Percentiles rank a stretch among this genome's conserved stretches.
These are phyloP conservation scores for Lagopus muta DNA, from an alignment of 2,113 vertebrate species.

Conservation along the genomic window DNA sequence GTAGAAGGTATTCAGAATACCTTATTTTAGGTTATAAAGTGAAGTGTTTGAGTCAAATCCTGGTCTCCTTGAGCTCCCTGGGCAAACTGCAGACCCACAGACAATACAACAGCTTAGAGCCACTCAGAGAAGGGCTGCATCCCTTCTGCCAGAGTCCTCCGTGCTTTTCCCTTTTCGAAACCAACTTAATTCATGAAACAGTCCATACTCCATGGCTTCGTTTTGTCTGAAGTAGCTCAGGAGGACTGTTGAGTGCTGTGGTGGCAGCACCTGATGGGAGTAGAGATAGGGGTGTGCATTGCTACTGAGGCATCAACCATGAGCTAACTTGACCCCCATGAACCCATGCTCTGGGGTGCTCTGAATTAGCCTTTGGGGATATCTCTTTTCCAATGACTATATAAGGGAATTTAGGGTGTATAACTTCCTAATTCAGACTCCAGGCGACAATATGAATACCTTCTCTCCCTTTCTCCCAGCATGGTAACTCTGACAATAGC, in stretches of 20 bases:
- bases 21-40: not conserved
- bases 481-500: not conserved
- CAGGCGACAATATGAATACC: not conserved
- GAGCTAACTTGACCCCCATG: not conserved
- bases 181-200: not conserved
- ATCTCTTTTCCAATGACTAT: not conserved
- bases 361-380: not conserved
- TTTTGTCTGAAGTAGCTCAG: not conserved
- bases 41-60: not conserved
- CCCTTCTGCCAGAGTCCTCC: rapidly evolving
- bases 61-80: not conserved
- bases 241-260: rapidly evolving
- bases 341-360: not conserved
- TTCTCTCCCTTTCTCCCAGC: not conserved
- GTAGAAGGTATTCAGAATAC: not conserved
- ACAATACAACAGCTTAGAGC: not conserved
- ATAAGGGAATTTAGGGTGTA: not conserved
- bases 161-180: not conserved
- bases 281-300: rapidly evolving
- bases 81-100: not conserved
- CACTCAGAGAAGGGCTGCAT: not conserved
- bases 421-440: not conserved
- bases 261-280: not conserved
- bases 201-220: not conserved
- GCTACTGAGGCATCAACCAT: not conserved